phyloP scores from a whole-genome alignment of 1,140 invertebrate species.

The Pentalonia nigronervosa region DNA sequence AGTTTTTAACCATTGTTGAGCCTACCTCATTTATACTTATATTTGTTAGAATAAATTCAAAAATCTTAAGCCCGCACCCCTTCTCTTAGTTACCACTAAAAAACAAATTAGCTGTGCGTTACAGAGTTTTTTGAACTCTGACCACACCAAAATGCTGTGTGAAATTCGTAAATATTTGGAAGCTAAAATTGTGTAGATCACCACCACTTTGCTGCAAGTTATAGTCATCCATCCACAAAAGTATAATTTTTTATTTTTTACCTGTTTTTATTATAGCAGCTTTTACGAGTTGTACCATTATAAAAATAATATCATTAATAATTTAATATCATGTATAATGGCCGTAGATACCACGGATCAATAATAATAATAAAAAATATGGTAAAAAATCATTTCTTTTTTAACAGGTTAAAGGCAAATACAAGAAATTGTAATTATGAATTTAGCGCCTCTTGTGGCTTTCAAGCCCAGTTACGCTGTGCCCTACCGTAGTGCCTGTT shows the following conservation, averaged over 20 bases:
- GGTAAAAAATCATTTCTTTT: neutral
- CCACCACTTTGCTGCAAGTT: no score
- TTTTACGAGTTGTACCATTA: neutral
- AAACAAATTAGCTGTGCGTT: neutral
- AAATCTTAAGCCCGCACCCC: neutral
- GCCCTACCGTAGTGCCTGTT: no score
- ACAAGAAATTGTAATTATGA: no score
- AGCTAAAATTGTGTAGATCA: no score
- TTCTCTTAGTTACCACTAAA: neutral
- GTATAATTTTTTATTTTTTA: neutral
- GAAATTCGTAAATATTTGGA: neutral
- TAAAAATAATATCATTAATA: neutral
- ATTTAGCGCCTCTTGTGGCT: no score
- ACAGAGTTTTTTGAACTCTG: neutral
- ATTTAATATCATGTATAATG: no score
- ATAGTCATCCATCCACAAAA: neutral
- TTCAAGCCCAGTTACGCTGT: no score
- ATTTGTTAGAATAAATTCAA: neutral
- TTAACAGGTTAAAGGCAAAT: neutral
- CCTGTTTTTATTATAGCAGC: neutral
- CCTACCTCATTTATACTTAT: neutral
- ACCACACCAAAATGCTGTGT: neutral
- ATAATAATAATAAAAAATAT: neutral
- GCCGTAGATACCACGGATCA: no score
- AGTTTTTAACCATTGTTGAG: neutral